Conservation (phyloP, 1,140 invertebrate genomes). For the Diprion similis region DNA sequence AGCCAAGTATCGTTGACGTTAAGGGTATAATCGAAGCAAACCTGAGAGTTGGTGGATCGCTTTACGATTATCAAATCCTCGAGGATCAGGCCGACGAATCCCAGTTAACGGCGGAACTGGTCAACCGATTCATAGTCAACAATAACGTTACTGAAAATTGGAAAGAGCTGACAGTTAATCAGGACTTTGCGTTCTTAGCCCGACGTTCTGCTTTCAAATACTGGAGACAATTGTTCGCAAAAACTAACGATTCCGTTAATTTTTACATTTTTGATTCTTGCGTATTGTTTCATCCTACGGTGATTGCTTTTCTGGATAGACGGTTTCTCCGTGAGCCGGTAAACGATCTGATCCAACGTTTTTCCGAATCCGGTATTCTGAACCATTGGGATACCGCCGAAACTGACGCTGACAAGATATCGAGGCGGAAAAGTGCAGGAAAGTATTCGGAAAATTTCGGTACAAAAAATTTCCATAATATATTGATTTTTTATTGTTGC, state of each 20-base stretch:
- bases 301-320: neutral
- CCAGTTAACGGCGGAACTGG: neutral
- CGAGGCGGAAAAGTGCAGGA: neutral
- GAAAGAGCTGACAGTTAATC: neutral
- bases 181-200: neutral
- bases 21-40: neutral
- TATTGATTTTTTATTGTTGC: neutral
- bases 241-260: neutral
- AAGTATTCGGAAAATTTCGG: neutral
- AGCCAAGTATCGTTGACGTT: neutral
- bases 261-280: neutral
- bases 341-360: neutral
- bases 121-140: neutral
- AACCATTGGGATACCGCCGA: neutral
- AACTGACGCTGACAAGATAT: neutral
- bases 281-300: neutral
- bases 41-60: neutral
- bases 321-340: neutral
- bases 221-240: neutral
- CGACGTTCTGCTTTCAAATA: neutral
- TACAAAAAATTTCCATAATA: neutral
- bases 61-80: neutral
- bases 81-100: neutral
- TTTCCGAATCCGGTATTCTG: neutral
- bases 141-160: neutral